These are phyloP conservation scores for Machimus atricapillus DNA, from an alignment of 2,888 invertebrate species.

Conservation along the genomic window DNA sequence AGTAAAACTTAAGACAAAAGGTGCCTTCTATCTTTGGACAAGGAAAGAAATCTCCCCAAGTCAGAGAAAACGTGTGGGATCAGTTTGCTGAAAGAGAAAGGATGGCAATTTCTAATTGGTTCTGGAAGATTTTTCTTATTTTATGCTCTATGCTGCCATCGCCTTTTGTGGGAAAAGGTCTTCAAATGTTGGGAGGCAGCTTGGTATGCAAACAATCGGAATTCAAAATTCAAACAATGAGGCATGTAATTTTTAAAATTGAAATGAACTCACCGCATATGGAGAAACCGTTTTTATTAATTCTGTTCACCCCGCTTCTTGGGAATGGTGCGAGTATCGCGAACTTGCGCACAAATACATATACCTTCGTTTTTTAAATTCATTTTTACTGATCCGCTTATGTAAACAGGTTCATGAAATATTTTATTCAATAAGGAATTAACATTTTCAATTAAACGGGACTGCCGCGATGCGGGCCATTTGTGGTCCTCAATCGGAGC, in stretches of 20 bases:
- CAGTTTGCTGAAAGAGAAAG: conserved; percentile 1
- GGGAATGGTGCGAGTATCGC: neutral
- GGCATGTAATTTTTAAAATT: neutral
- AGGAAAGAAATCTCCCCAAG: neutral
- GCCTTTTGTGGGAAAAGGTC: neutral
- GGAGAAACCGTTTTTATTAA: neutral
- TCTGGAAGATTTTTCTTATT: neutral
- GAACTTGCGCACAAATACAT: neutral
- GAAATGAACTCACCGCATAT: neutral
- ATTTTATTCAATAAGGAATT: conserved; percentile 1
- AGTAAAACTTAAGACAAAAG: neutral
- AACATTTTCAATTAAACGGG: conserved; percentile 28
- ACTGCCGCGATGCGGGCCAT: neutral
- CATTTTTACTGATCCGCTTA: neutral
- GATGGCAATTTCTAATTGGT: neutral
- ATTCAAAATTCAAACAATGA: neutral
- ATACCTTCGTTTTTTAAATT: neutral
- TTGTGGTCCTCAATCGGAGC: neutral
- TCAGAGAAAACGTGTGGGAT: neutral
- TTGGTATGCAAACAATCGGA: neutral
- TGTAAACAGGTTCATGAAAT: neutral
- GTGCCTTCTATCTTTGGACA: neutral
- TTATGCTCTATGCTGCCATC: neutral
- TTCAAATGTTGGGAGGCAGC: neutral
- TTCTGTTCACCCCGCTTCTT: neutral